Evolutionary conservation across 2,113 vertebrate genomes (phyloP).

Genomic region (Copsychus sechellarum): DNA sequence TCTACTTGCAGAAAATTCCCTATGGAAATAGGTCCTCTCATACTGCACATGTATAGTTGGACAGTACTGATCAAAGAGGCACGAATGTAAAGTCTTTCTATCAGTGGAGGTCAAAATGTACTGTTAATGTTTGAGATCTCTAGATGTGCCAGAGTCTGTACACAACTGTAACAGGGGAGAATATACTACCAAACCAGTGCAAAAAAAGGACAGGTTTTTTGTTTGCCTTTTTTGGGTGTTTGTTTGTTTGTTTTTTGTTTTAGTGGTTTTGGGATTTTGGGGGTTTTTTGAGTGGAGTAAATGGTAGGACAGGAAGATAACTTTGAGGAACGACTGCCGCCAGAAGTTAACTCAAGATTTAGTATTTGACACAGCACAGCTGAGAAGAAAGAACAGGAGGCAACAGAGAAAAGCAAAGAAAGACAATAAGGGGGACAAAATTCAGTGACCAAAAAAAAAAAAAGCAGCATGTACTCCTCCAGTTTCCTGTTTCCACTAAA

Average conservation of each 20-base stretch:
- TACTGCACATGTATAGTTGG: neutral
- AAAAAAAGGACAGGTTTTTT: neutral
- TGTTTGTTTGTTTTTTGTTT: neutral
- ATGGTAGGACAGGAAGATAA: neutral
- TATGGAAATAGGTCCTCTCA: neutral
- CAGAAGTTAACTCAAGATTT: neutral
- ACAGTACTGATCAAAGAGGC: neutral
- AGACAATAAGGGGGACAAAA: neutral
- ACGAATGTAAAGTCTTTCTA: neutral
- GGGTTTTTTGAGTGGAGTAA: neutral
- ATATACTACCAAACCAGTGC: neutral
- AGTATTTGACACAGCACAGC: neutral
- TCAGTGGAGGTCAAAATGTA: neutral
- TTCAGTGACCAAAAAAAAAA: neutral
- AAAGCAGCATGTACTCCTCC: neutral
- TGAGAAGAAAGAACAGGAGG: neutral
- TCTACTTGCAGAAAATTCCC: neutral
- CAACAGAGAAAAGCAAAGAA: neutral
- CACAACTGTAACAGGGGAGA: neutral
- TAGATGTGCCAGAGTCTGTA: neutral
- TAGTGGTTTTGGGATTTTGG: too few relatives aligned
- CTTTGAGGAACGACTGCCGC: neutral
- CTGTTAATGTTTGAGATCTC: neutral
- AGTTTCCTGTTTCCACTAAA: slow-evolving; percentile 38
- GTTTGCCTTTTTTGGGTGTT: neutral